phyloP scores from a whole-genome alignment of 2,888 invertebrate species.

The Autographa gamma region DNA sequence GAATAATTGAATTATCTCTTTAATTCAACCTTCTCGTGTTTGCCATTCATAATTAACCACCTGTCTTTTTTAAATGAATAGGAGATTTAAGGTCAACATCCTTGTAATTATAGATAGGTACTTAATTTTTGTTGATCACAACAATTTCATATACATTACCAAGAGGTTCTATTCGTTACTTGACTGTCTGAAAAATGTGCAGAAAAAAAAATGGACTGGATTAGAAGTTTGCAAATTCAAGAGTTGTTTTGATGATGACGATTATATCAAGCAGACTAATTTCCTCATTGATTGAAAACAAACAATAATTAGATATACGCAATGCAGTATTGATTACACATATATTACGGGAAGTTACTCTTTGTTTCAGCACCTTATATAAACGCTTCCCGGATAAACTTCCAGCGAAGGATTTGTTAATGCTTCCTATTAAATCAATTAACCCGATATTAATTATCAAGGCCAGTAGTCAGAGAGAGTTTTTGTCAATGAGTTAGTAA shows the following conservation, averaged over 20 bases:
- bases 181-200: too few relatives aligned
- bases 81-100: too few relatives aligned
- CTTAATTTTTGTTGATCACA: too few relatives aligned
- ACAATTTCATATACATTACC: too few relatives aligned
- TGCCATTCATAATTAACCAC: too few relatives aligned
- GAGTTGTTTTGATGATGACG: neutral
- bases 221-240: too few relatives aligned
- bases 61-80: too few relatives aligned
- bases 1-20: neutral
- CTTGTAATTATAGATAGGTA: too few relatives aligned
- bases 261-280: neutral
- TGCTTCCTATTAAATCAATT: slow-evolving; percentile 46
- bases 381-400: slow-evolving; percentile 40
- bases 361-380: slow-evolving; percentile 47
- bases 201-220: too few relatives aligned
- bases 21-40: too few relatives aligned
- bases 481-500: slow-evolving; percentile 5
- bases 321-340: slow-evolving; percentile 38
- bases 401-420: slow-evolving; percentile 40
- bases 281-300: slow-evolving; percentile 12
- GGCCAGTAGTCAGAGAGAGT: slow-evolving; percentile 35
- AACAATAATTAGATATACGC: slow-evolving; percentile 12
- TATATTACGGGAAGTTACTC: slow-evolving; percentile 40
- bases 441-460: slow-evolving; percentile 32
- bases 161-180: too few relatives aligned